A percentile compares a stretch with the other conserved stretches of the same genome.
phyloP scores from a whole-genome alignment of 2,113 vertebrate species.

The Bagarius yarrelli region DNA sequence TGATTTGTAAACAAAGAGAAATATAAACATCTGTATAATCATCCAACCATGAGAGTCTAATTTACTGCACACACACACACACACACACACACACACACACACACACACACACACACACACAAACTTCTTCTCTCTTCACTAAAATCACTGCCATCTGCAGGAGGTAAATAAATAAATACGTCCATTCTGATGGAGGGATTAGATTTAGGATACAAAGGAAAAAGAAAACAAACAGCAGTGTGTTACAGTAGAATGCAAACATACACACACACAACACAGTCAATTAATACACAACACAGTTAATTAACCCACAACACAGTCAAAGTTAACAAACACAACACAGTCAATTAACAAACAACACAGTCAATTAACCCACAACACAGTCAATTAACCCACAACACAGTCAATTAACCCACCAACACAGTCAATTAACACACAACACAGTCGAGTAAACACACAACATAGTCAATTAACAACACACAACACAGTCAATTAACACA shows the following conservation, averaged over 20 bases:
- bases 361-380: no score
- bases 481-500: no score
- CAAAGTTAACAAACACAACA: no score
- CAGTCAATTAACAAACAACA: no score
- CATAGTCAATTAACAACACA: no score
- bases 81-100: background rate
- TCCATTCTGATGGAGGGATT: conserved; percentile 66
- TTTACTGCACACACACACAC: conserved; percentile 2
- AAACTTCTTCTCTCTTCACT: conserved; percentile 60
- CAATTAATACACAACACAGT: no score
- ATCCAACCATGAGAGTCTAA: conserved; percentile 54
- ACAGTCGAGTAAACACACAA: no score
- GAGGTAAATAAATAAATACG: conserved; percentile 78
- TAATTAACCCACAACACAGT: no score
- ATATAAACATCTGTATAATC: conserved; percentile 68
- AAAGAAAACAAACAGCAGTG: conserved; percentile 69
- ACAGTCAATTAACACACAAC: no score
- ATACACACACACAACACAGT: no score
- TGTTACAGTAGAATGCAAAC: background rate
- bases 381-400: no score
- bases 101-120: background rate
- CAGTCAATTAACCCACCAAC: no score
- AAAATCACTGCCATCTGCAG: conserved; percentile 68
- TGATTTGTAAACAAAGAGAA: conserved; percentile 95
- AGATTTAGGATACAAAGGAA: conserved; percentile 68